phyloP scores from a whole-genome alignment of 2,113 vertebrate genomes.

The Podarcis muralis region DNA sequence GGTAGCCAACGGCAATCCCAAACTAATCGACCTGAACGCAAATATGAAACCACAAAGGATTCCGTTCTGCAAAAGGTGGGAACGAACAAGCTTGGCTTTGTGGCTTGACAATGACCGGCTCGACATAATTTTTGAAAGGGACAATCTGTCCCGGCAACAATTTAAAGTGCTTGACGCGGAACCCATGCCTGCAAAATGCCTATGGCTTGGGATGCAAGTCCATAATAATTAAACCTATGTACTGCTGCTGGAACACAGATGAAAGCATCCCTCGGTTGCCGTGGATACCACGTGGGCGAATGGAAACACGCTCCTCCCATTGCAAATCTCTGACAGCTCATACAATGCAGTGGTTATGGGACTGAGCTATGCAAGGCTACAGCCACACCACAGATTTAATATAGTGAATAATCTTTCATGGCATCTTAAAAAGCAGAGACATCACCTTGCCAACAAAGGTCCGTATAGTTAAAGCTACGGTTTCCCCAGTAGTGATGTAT shows the following conservation, averaged over 20 bases:
- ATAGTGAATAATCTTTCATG: not conserved
- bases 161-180: not conserved
- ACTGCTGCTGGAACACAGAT: not conserved
- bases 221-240: not conserved
- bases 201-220: not conserved
- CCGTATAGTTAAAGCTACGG: too few species aligned
- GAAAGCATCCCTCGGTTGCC: not conserved
- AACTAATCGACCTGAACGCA: not conserved
- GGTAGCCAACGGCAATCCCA: not conserved
- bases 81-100: not conserved
- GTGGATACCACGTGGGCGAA: not conserved
- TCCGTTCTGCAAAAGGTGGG: fast-evolving
- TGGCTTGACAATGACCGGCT: not conserved
- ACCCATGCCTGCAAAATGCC: not conserved
- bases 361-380: too few species aligned
- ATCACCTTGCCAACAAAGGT: too few species aligned
- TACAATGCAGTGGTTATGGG: too few species aligned
- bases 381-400: too few species aligned
- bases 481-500: too few species aligned
- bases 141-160: too few species aligned
- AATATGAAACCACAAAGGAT: not conserved
- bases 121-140: not conserved
- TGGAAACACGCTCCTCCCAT: not conserved
- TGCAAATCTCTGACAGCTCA: not conserved
- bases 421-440: too few species aligned